Conservation (phyloP, 1,140 invertebrate genomes). For the Lithobius niger region DNA sequence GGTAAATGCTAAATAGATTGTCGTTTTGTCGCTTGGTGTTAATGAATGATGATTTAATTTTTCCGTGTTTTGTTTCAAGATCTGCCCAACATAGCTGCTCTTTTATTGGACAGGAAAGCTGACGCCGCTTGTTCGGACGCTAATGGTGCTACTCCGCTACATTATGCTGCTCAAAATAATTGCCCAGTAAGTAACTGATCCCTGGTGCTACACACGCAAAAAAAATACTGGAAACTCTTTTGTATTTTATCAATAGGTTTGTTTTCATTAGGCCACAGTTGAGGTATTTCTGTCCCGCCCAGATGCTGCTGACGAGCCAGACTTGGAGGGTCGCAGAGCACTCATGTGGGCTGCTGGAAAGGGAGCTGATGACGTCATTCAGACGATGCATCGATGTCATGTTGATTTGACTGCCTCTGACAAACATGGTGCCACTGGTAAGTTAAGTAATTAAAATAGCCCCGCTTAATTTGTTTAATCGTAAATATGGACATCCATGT, state of each 20-base stretch:
- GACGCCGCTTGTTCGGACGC: not conserved
- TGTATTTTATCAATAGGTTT: no score
- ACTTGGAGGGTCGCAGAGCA: slow-evolving; percentile 30
- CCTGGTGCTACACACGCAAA: not conserved
- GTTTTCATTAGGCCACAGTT: slow-evolving; percentile 28
- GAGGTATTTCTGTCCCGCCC: slow-evolving; percentile 28
- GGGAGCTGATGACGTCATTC: slow-evolving; percentile 31
- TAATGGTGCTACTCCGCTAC: not conserved
- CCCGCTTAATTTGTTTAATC: no score
- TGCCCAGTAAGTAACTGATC: not conserved
- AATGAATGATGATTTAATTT: no score
- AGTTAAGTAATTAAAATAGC: no score
- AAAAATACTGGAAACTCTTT: not conserved
- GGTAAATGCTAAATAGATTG: slow-evolving; percentile 22
- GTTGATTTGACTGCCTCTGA: slow-evolving; percentile 32
- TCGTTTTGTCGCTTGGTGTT: no score
- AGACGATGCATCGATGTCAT: slow-evolving; percentile 24
- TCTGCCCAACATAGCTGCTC: slow-evolving; percentile 26
- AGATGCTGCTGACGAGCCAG: slow-evolving; percentile 28
- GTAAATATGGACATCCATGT: no score
- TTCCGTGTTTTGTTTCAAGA: no score
- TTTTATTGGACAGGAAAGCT: not conserved
- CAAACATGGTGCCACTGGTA: slow-evolving; percentile 32
- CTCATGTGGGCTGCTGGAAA: slow-evolving; percentile 35
- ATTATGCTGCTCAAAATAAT: not conserved